Evolutionary conservation across 2,113 vertebrate genomes (phyloP).

Genomic region (Ariopsis seemanni): DNA sequence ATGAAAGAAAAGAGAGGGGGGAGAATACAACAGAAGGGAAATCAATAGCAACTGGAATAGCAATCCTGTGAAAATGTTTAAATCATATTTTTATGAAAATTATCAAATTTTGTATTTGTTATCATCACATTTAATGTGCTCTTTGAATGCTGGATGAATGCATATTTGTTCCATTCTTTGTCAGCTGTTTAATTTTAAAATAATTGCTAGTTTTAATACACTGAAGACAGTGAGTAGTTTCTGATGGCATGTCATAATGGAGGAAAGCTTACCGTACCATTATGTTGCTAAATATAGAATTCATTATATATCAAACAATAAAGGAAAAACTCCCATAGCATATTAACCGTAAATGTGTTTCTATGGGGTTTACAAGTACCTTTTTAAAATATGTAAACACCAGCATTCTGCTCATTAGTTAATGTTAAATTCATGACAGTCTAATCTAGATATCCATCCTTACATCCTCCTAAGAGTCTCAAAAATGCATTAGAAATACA

Average conservation of each 20-base stretch:
- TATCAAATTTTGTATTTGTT: not conserved
- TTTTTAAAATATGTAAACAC: not conserved
- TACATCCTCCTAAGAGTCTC: not conserved
- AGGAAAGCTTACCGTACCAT: not conserved
- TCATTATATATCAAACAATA: not conserved
- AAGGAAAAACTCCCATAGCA: not conserved
- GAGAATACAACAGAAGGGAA: not conserved
- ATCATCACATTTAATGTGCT: not conserved
- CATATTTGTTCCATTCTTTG: not conserved
- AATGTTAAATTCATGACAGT: not conserved
- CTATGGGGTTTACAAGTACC: not conserved
- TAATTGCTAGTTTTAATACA: not conserved
- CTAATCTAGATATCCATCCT: not conserved
- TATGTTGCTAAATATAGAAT: not conserved
- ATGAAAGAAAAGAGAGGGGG: not conserved
- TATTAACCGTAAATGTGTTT: not conserved
- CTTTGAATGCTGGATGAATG: not conserved
- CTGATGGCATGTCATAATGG: not conserved
- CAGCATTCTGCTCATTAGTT: not conserved
- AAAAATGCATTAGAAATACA: not conserved
- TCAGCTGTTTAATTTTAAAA: not conserved
- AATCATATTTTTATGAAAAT: slow-evolving; percentile 4
- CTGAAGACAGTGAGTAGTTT: not conserved
- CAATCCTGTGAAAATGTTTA: not conserved
- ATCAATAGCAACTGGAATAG: not conserved